Percentiles rank a stretch among this genome's conserved stretches.
phyloP scores from a whole-genome alignment of 2,888 invertebrate species.

The Nomada goodeniana region DNA sequence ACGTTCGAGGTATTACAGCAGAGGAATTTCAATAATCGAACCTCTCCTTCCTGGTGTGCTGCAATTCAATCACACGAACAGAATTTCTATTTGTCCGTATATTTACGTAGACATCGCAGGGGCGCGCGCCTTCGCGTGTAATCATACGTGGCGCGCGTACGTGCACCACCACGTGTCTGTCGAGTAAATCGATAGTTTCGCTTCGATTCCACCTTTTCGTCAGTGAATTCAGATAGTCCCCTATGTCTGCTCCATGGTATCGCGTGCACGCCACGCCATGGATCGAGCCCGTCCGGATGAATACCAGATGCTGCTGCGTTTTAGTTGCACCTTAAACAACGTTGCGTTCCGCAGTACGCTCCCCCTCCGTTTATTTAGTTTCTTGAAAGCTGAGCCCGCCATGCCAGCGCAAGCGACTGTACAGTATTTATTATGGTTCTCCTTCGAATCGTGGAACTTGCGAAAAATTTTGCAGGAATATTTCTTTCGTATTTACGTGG shows the following conservation, averaged over 20 bases:
- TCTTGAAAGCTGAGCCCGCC: neutral
- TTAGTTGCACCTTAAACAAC: constrained; percentile 17
- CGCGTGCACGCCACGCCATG: neutral
- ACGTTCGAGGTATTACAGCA: too few species aligned
- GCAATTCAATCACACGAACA: neutral
- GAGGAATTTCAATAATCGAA: too few species aligned
- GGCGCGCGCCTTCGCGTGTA: constrained; percentile 11
- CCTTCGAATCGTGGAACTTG: too few species aligned
- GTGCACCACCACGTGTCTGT: neutral
- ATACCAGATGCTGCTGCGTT: constrained; percentile 5
- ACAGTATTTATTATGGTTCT: too few species aligned
- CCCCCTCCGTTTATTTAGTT: neutral
- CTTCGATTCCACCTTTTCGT: constrained; percentile 3
- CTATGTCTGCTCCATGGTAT: neutral
- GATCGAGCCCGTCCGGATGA: neutral
- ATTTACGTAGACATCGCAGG: constrained; percentile 9
- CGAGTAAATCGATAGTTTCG: constrained; percentile 16
- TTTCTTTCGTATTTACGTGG: too few species aligned
- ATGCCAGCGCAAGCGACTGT: too few species aligned
- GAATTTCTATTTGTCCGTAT: constrained; percentile 18
- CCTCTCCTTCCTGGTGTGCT: too few species aligned
- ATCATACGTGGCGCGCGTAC: constrained; percentile 16
- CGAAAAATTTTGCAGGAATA: too few species aligned
- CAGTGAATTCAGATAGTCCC: neutral
- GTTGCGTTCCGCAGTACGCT: neutral